Conservation (phyloP, 2,797 vertebrate species). For the Echeneis naucrates region DNA sequence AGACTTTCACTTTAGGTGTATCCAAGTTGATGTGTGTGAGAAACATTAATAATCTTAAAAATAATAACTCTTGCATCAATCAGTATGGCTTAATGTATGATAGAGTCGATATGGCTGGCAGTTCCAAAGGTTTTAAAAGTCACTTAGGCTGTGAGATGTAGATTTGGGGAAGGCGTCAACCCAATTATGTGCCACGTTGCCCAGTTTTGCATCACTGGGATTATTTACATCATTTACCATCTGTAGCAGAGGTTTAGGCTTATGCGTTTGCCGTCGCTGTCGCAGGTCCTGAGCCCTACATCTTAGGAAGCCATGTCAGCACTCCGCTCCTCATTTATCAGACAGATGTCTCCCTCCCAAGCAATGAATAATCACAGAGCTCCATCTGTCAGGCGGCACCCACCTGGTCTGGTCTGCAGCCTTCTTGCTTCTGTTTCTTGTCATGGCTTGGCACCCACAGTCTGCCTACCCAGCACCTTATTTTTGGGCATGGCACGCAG, state of each 20-base stretch:
- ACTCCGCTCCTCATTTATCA: conserved; percentile 82
- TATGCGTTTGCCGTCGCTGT: conserved; percentile 45
- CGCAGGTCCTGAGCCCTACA: conserved; percentile 52
- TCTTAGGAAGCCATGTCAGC: conserved; percentile 78
- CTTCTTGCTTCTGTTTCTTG: conserved; percentile 79
- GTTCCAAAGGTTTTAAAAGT: conserved; percentile 31
- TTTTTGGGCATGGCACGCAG: conserved; percentile 57
- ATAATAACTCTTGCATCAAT: too few relatives aligned
- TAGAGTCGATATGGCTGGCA: background rate
- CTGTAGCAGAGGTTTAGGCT: conserved; percentile 42
- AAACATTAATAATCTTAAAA: too few relatives aligned
- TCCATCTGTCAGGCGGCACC: conserved; percentile 78
- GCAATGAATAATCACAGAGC: conserved; percentile 84
- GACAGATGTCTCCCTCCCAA: conserved; percentile 79
- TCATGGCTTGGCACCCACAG: conserved; percentile 74
- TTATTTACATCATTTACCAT: conserved; percentile 41
- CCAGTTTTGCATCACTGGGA: conserved; percentile 40
- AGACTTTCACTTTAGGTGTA: too few relatives aligned
- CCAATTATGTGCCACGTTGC: conserved; percentile 21
- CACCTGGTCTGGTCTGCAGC: conserved; percentile 80
- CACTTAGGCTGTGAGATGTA: conserved; percentile 22
- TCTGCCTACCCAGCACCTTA: conserved; percentile 79
- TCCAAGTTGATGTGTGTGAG: background rate
- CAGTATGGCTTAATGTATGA: conserved; percentile 20
- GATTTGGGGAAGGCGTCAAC: conserved; percentile 20